These are phyloP conservation scores for Pyrocoelia pectoralis DNA, from an alignment of 2,888 invertebrate species.

Conservation along the genomic window DNA sequence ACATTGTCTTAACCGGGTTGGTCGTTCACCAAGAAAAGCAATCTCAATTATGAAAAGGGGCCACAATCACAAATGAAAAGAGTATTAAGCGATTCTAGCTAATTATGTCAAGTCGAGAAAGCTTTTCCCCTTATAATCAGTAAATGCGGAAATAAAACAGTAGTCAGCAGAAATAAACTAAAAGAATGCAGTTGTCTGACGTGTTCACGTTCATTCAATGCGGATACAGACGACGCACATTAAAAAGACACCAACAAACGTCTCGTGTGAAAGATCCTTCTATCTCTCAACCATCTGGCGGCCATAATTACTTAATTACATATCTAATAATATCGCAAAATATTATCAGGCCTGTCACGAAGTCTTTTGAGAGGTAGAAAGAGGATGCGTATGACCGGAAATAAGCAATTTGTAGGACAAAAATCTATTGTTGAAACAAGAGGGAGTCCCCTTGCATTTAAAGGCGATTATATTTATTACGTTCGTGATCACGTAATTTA, in stretches of 20 bases:
- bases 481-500: constrained; percentile 35
- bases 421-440: constrained; percentile 23
- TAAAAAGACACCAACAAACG: constrained; percentile 20
- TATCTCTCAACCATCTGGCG: too few species aligned
- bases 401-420: constrained; percentile 24
- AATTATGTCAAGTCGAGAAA: too few species aligned
- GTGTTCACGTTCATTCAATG: neutral
- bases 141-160: constrained; percentile 19
- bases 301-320: constrained; percentile 4
- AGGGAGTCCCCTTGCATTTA: constrained; percentile 18
- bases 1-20: too few species aligned
- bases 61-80: too few species aligned
- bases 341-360: constrained; percentile 17
- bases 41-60: too few species aligned
- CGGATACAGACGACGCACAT: constrained; percentile 12
- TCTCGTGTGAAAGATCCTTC: too few species aligned
- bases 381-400: constrained; percentile 30
- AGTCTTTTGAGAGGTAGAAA: constrained; percentile 15
- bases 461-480: constrained; percentile 34
- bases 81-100: neutral
- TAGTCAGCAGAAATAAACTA: constrained; percentile 20
- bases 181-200: constrained; percentile 11
- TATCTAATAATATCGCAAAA: constrained; percentile 27
- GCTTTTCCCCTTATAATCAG: too few species aligned
- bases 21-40: neutral